Base-by-base conservation (phyloP, 92 coral and sea anemone species). In the Porites lobata region DNA sequence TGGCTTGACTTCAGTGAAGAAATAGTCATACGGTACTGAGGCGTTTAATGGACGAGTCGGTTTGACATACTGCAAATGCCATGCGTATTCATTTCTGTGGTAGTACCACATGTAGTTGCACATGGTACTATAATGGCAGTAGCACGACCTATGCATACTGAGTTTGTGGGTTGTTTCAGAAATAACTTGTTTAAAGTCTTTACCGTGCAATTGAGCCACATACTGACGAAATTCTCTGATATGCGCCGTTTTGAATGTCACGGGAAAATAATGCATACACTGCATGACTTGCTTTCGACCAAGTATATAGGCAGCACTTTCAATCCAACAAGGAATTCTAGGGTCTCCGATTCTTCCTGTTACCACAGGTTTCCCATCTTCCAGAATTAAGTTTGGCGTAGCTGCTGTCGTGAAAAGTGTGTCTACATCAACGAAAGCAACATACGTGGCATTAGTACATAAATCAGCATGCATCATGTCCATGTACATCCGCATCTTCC, bases 21-120 rank as follows among this genome's bases (percentile, higher is more conserved):
- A 38, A 38, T 38, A 38, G 47, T 38, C 47, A 4, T 38, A 38
- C 47, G 47, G 47, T 38, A 38, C 47, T 38, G 47, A 38, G 19
- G 73, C 73, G 2, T 24, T 68, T 10, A 24, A 68, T 10, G 73
- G 73, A 9, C 38, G 73, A 68, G 47, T 68, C 13, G 38, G 38
- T 68, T 68, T 68, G 21, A 68, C 47, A 21, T 68, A 68, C 26
- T 68, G 73, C 73, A 68, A 24, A 68, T 68, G 73, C 73, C 73
- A 68, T 7, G 73, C 29, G 38, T 68, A 68, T 38, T 38, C 47
- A 38, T 38, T 38, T 38, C 47, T 38, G 47, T 38, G 47, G 47
- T 38, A 3, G 47, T 38, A 38, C 47, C 47, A 38, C 47, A 38
- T 38, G 47, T 38, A 38, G 47, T 38, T 38, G 47, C 47, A 38